Percentiles rank a stretch among this genome's conserved stretches.
These are phyloP conservation scores for Podarcis raffonei DNA, from an alignment of 2,113 vertebrate species.

Conservation along the genomic window DNA sequence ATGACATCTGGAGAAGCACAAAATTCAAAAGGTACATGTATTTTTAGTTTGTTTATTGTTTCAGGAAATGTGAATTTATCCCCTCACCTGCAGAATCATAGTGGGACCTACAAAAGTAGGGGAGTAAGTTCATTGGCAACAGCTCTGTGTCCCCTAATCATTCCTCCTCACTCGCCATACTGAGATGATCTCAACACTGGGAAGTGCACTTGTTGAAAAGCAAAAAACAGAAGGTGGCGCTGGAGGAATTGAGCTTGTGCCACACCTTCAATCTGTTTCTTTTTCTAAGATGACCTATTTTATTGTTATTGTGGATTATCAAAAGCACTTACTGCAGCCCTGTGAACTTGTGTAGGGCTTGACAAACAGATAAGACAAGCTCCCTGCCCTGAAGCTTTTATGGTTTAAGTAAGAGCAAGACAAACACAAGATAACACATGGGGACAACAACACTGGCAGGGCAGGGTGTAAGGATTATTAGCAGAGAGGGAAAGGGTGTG, in stretches of 20 bases:
- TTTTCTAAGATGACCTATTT: slow-evolving; percentile 20
- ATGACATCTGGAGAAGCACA: too few relatives aligned
- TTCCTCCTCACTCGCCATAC: neutral
- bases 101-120: neutral
- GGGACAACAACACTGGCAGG: slow-evolving; percentile 20
- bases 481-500: slow-evolving; percentile 23
- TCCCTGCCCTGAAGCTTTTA: slow-evolving; percentile 39
- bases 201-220: neutral
- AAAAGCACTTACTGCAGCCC: slow-evolving; percentile 17
- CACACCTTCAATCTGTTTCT: neutral
- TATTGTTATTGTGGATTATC: slow-evolving; percentile 14
- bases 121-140: neutral
- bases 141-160: neutral
- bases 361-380: slow-evolving; percentile 10
- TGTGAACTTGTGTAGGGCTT: neutral
- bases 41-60: too few relatives aligned
- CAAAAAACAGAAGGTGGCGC: neutral
- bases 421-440: slow-evolving; percentile 21
- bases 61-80: too few relatives aligned
- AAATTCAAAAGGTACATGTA: too few relatives aligned
- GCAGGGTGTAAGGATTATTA: slow-evolving; percentile 3
- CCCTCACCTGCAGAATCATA: neutral
- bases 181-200: slow-evolving; percentile 2
- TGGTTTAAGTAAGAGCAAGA: neutral
- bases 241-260: neutral